Conservation (phyloP, 2,797 vertebrate species). For the Hozukius guyotensis region DNA sequence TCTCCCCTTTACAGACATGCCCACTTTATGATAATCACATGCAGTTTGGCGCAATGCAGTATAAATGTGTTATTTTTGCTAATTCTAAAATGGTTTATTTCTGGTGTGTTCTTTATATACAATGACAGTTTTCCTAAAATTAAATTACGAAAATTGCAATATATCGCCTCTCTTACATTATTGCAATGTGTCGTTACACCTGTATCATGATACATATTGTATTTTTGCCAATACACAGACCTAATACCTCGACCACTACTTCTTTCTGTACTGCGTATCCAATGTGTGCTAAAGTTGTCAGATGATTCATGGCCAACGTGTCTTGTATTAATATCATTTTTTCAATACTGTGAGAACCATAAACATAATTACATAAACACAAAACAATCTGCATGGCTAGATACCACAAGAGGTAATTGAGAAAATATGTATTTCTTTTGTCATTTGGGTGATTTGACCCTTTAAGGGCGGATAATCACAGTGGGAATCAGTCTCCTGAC, state of each 20-base stretch:
- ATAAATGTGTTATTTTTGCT: no score
- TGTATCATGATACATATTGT: no score
- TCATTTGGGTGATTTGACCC: background rate
- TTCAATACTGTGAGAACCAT: background rate
- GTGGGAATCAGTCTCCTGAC: conserved; percentile 7
- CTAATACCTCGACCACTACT: background rate
- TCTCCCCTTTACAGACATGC: no score
- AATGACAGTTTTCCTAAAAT: no score
- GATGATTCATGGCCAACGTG: background rate
- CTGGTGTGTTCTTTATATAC: no score
- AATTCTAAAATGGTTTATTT: no score
- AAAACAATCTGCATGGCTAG: background rate
- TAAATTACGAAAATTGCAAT: no score
- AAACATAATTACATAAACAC: background rate
- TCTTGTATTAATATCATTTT: background rate
- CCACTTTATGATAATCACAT: no score
- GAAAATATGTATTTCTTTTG: background rate
- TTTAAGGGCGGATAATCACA: background rate
- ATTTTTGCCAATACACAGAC: no score
- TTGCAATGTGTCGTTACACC: no score
- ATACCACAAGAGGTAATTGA: background rate
- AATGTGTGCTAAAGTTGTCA: background rate
- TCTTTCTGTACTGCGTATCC: no score
- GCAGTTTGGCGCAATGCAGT: no score
- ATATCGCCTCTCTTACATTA: accelerated